phyloP scores from a whole-genome alignment of 2,797 vertebrate species.

The Liasis olivaceus region DNA sequence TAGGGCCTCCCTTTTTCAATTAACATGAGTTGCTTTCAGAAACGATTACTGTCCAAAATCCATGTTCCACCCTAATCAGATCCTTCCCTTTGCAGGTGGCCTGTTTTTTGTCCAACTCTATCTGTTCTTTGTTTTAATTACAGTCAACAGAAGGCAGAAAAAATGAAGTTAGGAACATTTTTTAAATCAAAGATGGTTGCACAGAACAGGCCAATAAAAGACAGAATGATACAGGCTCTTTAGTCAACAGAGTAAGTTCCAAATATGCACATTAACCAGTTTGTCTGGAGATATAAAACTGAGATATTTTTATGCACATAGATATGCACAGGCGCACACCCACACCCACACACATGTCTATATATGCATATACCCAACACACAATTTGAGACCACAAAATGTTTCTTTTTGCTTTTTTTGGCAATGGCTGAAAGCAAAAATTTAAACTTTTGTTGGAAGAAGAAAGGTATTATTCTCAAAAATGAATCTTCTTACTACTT shows the following conservation, averaged over 20 bases:
- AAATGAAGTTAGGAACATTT: neutral
- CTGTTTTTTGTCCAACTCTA: neutral
- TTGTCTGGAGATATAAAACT: neutral
- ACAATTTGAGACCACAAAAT: neutral
- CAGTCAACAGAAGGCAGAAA: neutral
- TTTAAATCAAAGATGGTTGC: neutral
- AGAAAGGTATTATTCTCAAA: neutral
- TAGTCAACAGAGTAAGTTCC: conserved; percentile 6
- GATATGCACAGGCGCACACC: neutral
- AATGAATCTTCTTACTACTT: neutral
- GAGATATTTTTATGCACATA: neutral
- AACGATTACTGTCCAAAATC: neutral
- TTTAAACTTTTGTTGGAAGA: conserved; percentile 23
- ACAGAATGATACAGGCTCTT: neutral
- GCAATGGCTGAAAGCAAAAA: neutral
- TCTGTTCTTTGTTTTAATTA: neutral
- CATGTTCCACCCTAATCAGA: neutral
- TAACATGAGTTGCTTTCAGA: neutral
- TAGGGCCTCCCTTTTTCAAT: neutral
- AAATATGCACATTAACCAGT: neutral
- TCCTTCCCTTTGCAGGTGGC: neutral
- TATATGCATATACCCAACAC: neutral
- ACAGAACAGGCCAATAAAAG: conserved; percentile 9
- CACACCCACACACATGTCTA: neutral
- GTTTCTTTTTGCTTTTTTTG: conserved; percentile 20